phyloP scores from a whole-genome alignment of 2,888 invertebrate genomes.

The Athetis lepigone region DNA sequence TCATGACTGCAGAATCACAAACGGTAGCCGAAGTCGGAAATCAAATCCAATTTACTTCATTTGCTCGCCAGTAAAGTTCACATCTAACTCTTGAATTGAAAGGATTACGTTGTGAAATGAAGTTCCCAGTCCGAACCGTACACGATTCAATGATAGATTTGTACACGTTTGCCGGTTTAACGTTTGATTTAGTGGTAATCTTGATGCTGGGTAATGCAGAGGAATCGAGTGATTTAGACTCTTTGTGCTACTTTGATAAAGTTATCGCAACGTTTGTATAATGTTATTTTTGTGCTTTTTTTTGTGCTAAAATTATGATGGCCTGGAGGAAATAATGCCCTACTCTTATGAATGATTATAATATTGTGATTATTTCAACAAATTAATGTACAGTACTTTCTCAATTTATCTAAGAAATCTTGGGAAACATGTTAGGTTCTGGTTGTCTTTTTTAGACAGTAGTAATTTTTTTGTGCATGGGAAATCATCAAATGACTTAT shows the following conservation, averaged over 20 bases:
- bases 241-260: constrained; percentile 42
- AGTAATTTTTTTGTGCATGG: too few relatives aligned
- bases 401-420: too few relatives aligned
- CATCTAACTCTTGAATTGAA: constrained; percentile 85
- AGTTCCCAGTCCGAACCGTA: constrained; percentile 68
- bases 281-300: constrained; percentile 14
- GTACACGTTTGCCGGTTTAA: constrained; percentile 66
- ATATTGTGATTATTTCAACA: too few relatives aligned
- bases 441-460: too few relatives aligned
- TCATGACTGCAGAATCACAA: constrained; percentile 83
- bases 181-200: constrained; percentile 66
- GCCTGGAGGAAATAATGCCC: too few relatives aligned
- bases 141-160: constrained; percentile 67
- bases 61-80: constrained; percentile 86
- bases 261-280: constrained; percentile 10
- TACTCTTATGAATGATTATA: too few relatives aligned
- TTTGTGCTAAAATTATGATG: too few relatives aligned
- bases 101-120: constrained; percentile 83
- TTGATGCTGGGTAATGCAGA: constrained; percentile 57
- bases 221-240: constrained; percentile 55
- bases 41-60: constrained; percentile 89
- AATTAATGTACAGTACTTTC: too few relatives aligned
- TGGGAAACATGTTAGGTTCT: too few relatives aligned
- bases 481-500: too few relatives aligned
- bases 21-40: constrained; percentile 84